Base-by-base conservation (phyloP, 2,797 vertebrate species). In the Sebastes trivittatus region DNA sequence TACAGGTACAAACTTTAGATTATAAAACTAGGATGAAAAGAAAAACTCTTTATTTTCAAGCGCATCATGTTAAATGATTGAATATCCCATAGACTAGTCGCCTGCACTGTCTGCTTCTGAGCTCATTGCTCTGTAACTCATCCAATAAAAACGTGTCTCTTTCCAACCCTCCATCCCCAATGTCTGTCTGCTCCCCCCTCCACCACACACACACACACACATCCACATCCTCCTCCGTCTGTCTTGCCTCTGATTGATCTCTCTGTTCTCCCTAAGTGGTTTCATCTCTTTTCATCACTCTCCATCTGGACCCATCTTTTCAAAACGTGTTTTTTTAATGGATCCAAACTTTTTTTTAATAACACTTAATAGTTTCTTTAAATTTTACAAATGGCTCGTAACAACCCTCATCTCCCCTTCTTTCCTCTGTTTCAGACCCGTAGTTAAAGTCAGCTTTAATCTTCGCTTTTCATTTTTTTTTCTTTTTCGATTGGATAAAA, bases 221-320 rank as follows among this genome's bases (percentile, higher is more conserved):
- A 74, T 75, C 29, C 82, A 78, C 80, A 82, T 67, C 74, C 79
- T 83, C 81, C 83, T 91, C 92, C 83, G 78, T 92, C 93, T 94
- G 89, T 92, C 89, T 82, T 86, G 83, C 74, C 84, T 81, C 81
- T 92, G 93, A 94, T 94, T 92, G 92, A 95, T 92, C 90, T 89
- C 89, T 89, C 87, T 89, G 88, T 91, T 93, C 88, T 89, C 78
- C 80, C 88, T 88, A 92, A 93, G 91, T 90, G 90, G 88, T 90
- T 93, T 93, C 88, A 86, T 93, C 85, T 87, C 91, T 91, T 94
- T 92, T 94, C 87, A 93, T 94, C 93, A 88, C 87, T 85, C 89
- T 90, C 92, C 93, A 93, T 93, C 93, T 93, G 88, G 89, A 88
- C 84, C 88, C 88, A 84, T 90, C 87, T 86, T 91, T 88, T 90